These are phyloP conservation scores for Crocuta crocuta DNA, from an alignment of 2,113 vertebrate species.

Conservation along the genomic window DNA sequence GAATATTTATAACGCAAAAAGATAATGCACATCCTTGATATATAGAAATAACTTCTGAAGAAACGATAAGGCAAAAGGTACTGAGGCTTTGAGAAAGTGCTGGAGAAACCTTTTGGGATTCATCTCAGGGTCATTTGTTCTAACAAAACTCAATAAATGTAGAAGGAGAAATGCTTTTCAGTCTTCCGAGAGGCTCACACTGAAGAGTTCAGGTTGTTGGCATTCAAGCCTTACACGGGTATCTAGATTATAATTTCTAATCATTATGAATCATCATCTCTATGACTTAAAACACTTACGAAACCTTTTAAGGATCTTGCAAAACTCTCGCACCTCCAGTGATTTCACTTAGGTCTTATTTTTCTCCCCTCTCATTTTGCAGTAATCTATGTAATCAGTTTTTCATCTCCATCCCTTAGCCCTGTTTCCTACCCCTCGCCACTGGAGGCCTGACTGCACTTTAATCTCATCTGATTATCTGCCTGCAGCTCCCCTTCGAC, in stretches of 20 bases:
- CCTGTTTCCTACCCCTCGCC: background rate
- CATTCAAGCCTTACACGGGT: background rate
- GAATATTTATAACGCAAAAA: background rate
- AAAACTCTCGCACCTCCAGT: background rate
- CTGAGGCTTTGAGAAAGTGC: background rate
- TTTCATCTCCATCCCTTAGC: background rate
- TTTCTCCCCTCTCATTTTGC: background rate
- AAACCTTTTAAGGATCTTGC: background rate
- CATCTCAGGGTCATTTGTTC: background rate
- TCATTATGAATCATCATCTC: background rate
- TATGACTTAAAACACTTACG: background rate
- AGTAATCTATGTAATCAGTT: background rate
- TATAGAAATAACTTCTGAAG: slow-evolving; percentile 4
- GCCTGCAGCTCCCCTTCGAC: background rate
- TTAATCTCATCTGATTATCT: background rate
- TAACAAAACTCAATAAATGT: background rate
- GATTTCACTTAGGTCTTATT: background rate
- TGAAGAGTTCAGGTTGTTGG: background rate
- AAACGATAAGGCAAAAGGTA: background rate
- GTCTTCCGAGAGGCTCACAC: background rate
- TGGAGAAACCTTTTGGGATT: background rate
- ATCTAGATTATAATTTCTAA: background rate
- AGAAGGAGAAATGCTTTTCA: background rate
- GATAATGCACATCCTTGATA: background rate
- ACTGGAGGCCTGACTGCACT: background rate